A percentile compares a stretch with the other conserved stretches of the same genome.
phyloP scores from a whole-genome alignment of 2,113 vertebrate species.

The Festucalex cinctus region DNA sequence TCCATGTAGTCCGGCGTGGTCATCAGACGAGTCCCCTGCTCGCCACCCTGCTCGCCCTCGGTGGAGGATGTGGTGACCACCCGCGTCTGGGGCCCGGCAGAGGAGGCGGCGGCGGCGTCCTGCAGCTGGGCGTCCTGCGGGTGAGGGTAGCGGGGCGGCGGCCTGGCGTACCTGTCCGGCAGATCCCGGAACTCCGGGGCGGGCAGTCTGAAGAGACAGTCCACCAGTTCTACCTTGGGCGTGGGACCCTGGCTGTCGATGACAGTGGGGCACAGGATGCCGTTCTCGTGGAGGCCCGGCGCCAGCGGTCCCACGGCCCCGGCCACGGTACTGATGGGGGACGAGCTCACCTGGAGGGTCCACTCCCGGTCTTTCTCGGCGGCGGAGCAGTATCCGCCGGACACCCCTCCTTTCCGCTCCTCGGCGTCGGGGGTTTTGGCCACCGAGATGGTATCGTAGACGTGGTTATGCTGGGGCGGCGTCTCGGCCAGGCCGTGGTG shows the following conservation, averaged over 20 bases:
- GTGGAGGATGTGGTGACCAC: slow-evolving; percentile 73
- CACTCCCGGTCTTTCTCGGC: slow-evolving; percentile 87
- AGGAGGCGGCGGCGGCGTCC: slow-evolving; percentile 79
- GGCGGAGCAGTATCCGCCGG: slow-evolving; percentile 76
- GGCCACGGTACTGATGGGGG: slow-evolving; percentile 84
- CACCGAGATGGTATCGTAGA: slow-evolving; percentile 84
- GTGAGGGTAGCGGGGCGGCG: slow-evolving; percentile 89
- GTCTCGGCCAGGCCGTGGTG: slow-evolving; percentile 77
- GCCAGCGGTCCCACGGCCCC: slow-evolving; percentile 72
- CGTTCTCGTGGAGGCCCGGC: slow-evolving; percentile 78
- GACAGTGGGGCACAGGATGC: slow-evolving; percentile 82
- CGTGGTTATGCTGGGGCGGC: slow-evolving; percentile 78
- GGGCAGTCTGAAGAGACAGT: slow-evolving; percentile 87
- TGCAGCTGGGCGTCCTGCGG: slow-evolving; percentile 72
- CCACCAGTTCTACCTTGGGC: slow-evolving; percentile 86
- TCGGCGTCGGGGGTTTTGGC: slow-evolving; percentile 22
- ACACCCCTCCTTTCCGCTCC: not conserved
- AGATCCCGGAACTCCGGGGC: slow-evolving; percentile 88
- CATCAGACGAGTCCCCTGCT: slow-evolving; percentile 92
- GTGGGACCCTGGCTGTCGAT: slow-evolving; percentile 86
- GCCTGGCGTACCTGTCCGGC: slow-evolving; percentile 76
- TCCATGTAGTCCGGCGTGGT: slow-evolving; percentile 98
- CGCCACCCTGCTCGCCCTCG: slow-evolving; percentile 77
- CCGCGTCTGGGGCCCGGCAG: slow-evolving; percentile 77
- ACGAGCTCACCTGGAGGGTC: slow-evolving; percentile 80